Conservation (phyloP, 2,113 vertebrate genomes). For the Poeciliopsis turrubarensis region DNA sequence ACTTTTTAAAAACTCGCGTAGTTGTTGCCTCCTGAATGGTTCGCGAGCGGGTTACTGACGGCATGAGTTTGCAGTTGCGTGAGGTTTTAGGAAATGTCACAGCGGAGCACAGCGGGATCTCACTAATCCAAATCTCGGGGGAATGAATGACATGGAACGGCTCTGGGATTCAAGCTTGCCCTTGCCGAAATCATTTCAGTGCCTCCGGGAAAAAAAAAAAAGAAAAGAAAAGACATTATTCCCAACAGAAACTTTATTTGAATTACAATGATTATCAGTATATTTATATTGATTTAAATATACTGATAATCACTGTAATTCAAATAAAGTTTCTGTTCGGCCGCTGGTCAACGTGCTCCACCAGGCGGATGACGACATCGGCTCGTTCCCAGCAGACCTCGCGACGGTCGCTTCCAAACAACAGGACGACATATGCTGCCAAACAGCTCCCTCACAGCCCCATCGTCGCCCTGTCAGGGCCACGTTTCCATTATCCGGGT, state of each 20-base stretch:
- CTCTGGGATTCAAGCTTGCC: slow-evolving; percentile 14
- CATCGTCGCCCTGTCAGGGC: slow-evolving; percentile 43
- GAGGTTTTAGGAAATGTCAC: slow-evolving; percentile 23
- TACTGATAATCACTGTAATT: too few relatives aligned
- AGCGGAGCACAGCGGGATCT: slow-evolving; percentile 24
- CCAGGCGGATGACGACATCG: slow-evolving; percentile 74
- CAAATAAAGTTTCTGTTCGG: too few relatives aligned
- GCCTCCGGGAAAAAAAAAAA: not conserved
- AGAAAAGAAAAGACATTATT: not conserved
- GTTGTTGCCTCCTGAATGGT: slow-evolving; percentile 18
- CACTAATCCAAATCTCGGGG: slow-evolving; percentile 47
- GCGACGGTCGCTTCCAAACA: slow-evolving; percentile 68
- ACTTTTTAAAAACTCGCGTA: slow-evolving; percentile 27
- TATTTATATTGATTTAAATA: too few relatives aligned
- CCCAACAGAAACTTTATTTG: slow-evolving; percentile 9
- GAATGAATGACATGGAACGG: slow-evolving; percentile 30
- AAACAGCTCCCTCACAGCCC: slow-evolving; percentile 63
- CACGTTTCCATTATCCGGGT: slow-evolving; percentile 49
- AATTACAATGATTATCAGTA: slow-evolving; percentile 8
- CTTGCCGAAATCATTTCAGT: slow-evolving; percentile 23
- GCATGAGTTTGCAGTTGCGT: slow-evolving; percentile 14
- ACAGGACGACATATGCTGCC: slow-evolving; percentile 64
- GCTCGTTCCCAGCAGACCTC: slow-evolving; percentile 64
- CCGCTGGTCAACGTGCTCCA: slow-evolving; percentile 69
- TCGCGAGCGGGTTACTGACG: slow-evolving; percentile 26